Conservation (phyloP, 2,888 invertebrate genomes). For the Apodemia mormo region DNA sequence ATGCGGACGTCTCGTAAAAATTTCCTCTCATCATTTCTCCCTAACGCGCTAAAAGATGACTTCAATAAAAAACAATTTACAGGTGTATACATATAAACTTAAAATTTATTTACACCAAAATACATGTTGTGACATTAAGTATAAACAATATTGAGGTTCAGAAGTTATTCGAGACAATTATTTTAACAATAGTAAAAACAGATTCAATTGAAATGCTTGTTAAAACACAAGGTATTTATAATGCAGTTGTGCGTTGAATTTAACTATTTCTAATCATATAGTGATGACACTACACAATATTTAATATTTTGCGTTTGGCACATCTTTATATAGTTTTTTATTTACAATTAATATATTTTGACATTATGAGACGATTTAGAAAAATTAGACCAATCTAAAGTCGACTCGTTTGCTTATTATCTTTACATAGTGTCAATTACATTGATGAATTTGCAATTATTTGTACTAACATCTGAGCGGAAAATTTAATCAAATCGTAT, state of each 20-base stretch:
- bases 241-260: not conserved
- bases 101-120: slow-evolving; percentile 79
- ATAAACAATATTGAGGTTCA: slow-evolving; percentile 45
- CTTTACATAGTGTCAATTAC: not conserved
- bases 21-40: too few relatives aligned
- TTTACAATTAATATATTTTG: slow-evolving; percentile 4
- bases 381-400: not conserved
- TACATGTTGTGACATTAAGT: slow-evolving; percentile 72
- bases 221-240: not conserved
- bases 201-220: slow-evolving; percentile 4
- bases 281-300: not conserved
- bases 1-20: too few relatives aligned
- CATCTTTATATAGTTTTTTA: slow-evolving; percentile 5
- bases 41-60: too few relatives aligned
- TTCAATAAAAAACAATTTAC: slow-evolving; percentile 61
- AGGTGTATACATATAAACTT: slow-evolving; percentile 79
- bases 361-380: slow-evolving; percentile 2
- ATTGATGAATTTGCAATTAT: not conserved
- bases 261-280: not conserved
- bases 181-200: slow-evolving; percentile 6
- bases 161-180: slow-evolving; percentile 36
- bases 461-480: not conserved
- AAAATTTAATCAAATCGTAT: not conserved
- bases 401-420: not conserved
- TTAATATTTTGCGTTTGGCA: not conserved